Evolutionary conservation across 2,113 vertebrate genomes (phyloP), one percentile per base, ranked within the genome.

Genomic region (Columba livia): DNA sequence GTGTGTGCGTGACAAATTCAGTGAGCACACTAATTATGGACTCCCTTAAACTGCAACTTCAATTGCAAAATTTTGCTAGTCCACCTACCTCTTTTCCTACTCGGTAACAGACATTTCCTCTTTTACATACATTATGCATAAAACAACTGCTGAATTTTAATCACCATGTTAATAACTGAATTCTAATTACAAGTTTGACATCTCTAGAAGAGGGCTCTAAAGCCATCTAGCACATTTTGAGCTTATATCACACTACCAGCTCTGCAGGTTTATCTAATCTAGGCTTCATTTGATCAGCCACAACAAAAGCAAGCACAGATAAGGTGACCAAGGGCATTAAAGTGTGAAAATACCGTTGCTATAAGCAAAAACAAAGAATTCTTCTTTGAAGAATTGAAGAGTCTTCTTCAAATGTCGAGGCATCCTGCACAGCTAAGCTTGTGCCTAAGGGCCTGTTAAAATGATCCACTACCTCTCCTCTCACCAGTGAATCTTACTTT

Each of bases 91-190:
- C 72, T 31, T 51, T 88, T 90, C 51, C 60, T 47, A 23, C 56
- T 88, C 42, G 32, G 15, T 57, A 93, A 85, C 21, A 82, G 34
- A 78, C 16, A 75, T 20, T 74, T 88, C 66, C 29, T 60, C 51
- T 79, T 94, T 56, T 38, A 71, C 29, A 20, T n/a, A 77, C 32
- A 61, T 81, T 51, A 87, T 36, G 26, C 65, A 84, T 29, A 89
- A 71, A 95, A 93, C 19, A 90, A 87, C 83, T 60, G 51, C 64
- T 92, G 65, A 89, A 95, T 92, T 90, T 92, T 81, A 92, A 94
- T 84, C n/a, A 92, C 20, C 8, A 32, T 40, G 64, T 69, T 89
- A 92, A 61, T 44, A 89, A 86, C 77, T 40, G 48, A 89, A 93
- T 50, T 82, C 25, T 84, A 84, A 93, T 87, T 72, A 85, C 34